A percentile compares a stretch with the other conserved stretches of the same genome.
These are phyloP conservation scores for Tamandua tetradactyla DNA, from an alignment of 2,797 vertebrate genomes.

Conservation along the genomic window DNA sequence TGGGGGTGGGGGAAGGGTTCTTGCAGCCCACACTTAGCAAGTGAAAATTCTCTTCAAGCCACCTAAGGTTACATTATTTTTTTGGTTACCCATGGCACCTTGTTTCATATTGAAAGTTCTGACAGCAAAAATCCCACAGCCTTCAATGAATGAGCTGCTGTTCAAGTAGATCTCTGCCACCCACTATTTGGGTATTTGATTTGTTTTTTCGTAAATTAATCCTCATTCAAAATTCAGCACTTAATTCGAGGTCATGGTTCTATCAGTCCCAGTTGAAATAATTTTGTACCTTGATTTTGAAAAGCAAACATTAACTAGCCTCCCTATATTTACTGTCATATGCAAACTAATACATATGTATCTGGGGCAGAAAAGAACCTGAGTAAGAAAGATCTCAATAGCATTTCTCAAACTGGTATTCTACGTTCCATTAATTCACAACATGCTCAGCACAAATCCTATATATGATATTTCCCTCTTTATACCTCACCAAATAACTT, in stretches of 20 bases:
- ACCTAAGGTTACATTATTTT: background rate
- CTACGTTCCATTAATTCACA: background rate
- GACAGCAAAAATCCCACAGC: background rate
- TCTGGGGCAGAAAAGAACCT: rapidly evolving
- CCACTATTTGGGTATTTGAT: background rate
- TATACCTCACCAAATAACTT: constrained; percentile 4
- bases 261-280: background rate
- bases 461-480: background rate
- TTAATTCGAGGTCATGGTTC: background rate
- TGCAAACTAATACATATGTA: background rate
- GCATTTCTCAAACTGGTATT: constrained; percentile 21
- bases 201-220: background rate
- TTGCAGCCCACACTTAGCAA: background rate
- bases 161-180: background rate
- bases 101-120: background rate
- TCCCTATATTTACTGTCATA: background rate
- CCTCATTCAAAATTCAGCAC: background rate
- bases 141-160: background rate
- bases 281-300: constrained; percentile 20
- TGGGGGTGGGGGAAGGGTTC: too few species aligned
- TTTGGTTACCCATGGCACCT: too few species aligned
- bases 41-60: background rate
- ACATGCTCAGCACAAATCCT: background rate
- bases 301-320: background rate
- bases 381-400: background rate